Evolutionary conservation across 2,888 invertebrate genomes (phyloP).

Genomic region (Metallyticus violacea): DNA sequence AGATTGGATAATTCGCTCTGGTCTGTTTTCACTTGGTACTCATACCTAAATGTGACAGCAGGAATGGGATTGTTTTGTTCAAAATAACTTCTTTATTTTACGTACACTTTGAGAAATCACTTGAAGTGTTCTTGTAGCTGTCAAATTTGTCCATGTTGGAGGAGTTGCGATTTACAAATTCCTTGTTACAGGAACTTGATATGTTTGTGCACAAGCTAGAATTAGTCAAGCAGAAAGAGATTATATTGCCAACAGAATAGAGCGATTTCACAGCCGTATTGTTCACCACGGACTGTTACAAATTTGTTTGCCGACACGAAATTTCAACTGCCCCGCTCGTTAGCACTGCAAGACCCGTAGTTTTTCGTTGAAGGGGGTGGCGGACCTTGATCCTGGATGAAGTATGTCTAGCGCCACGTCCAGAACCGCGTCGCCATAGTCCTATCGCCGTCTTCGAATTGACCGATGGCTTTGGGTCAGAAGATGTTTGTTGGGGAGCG

Average conservation of each 20-base stretch:
- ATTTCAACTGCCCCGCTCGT: neutral
- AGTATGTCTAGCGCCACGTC: neutral
- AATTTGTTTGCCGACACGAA: neutral
- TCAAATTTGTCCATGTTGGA: neutral
- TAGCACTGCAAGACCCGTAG: neutral
- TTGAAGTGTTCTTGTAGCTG: neutral
- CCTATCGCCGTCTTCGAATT: neutral
- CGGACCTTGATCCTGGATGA: neutral
- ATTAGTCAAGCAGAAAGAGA: neutral
- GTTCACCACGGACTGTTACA: neutral
- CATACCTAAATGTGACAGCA: no score
- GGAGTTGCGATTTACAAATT: neutral
- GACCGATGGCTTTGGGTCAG: neutral
- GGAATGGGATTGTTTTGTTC: no score
- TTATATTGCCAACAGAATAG: neutral
- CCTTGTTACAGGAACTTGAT: neutral
- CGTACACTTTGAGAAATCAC: neutral
- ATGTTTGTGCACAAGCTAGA: neutral
- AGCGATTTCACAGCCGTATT: neutral
- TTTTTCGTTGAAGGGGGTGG: neutral
- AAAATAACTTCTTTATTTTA: no score
- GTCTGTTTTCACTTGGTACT: no score
- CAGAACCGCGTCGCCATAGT: neutral
- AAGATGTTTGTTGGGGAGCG: neutral
- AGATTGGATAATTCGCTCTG: no score